Evolutionary conservation across 2,113 vertebrate species (phyloP), one percentile per base, ranked within the genome.

Genomic region (Scartelaos histophorus): DNA sequence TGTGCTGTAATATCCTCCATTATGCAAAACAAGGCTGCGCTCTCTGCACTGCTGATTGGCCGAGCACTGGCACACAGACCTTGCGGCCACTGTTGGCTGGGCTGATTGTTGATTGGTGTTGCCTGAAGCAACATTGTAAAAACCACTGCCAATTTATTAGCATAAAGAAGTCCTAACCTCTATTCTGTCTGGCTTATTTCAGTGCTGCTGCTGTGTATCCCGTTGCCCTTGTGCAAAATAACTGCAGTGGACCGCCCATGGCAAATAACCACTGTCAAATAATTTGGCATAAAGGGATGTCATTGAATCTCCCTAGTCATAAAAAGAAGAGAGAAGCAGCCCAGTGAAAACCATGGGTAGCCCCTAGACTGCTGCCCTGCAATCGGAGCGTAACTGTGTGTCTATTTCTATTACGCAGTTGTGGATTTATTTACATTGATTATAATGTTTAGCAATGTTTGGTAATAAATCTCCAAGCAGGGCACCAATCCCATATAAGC

Each of bases 211-310:
- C 57, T 70, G 67, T 83, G 67, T 76, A 73, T 86, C 76, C 29
- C 46, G 49, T 78, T 82, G 82, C 69, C 82, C 82, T 88, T 76
- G 64, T 71, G 68, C 74, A 79, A 79, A 86, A 83, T 80, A 67
- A 84, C 56, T 73, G 74, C 70, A 80, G 17, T 57, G 75, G 75
- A 81, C 82, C 45, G 0, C 79, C 78, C 67, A 74, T 60, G 68
- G 69, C 69, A 89, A 86, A 82, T 84, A 87, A 81, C 74, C 56
- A 78, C 64, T 71, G 69, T 80, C 75, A 70, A 73, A 78, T 83
- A 83, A 85, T 85, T 72, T 83, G 80, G 70, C 74, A 79, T 71
- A 76, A 76, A 81, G 78, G 80, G 74, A 69, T 82, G 79, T 76
- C 82, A 80, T 61, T 74, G 70, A 82, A 73, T 66, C 60, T 67